Evolutionary conservation across 2,888 invertebrate genomes (phyloP).

Genomic region (Malthinus seriepunctatus): DNA sequence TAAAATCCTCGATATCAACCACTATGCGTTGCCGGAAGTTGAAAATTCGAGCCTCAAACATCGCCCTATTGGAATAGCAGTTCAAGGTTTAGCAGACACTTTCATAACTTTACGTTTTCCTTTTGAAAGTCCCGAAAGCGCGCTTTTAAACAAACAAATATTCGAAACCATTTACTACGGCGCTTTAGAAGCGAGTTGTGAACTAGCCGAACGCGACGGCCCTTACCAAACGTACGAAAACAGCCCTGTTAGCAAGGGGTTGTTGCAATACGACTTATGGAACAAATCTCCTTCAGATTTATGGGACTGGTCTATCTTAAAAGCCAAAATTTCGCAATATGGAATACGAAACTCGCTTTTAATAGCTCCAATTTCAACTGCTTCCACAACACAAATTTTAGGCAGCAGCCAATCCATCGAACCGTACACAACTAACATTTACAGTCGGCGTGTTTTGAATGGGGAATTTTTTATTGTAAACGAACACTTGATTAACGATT

Average conservation of each 20-base stretch:
- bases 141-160: conserved; percentile 87
- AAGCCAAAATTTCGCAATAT: conserved; percentile 81
- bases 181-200: conserved; percentile 95
- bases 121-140: conserved; percentile 88
- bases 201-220: conserved; percentile 83
- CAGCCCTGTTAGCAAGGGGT: conserved; percentile 91
- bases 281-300: conserved; percentile 80
- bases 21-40: conserved; percentile 91
- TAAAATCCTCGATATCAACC: conserved; percentile 96
- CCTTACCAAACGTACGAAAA: conserved; percentile 91
- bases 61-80: conserved; percentile 88
- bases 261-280: conserved; percentile 99
- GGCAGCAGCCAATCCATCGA: conserved; percentile 99
- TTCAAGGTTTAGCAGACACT: conserved; percentile 97
- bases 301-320: conserved; percentile 88
- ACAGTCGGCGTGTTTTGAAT: conserved; percentile 89
- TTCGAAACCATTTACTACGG: conserved; percentile 98
- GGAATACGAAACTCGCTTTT: conserved; percentile 90
- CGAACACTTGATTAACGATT: conserved; percentile 90
- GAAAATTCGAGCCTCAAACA: conserved; percentile 84
- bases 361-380: conserved; percentile 97
- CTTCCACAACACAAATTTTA: conserved; percentile 97
- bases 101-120: conserved; percentile 92
- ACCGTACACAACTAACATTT: conserved; percentile 97
- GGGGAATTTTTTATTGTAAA: conserved; percentile 97